A percentile compares a stretch with the other conserved stretches of the same genome.
Evolutionary conservation across 2,113 vertebrate species (phyloP).

Genomic region (Pteronura brasiliensis): DNA sequence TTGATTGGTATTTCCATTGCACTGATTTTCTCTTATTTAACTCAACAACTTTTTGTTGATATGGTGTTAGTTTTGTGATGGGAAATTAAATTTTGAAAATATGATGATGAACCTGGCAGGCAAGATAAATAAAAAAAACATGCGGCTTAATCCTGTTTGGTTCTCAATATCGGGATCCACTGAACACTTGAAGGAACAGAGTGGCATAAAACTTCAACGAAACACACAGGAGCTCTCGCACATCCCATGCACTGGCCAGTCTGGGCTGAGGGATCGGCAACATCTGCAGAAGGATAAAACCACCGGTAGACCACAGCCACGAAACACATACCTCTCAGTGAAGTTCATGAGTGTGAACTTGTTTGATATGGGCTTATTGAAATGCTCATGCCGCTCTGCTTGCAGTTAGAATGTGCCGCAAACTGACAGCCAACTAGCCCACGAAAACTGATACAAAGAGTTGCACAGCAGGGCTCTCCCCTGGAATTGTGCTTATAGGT

Average conservation of each 20-base stretch:
- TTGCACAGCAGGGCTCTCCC: no score
- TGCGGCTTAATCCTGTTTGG: neutral
- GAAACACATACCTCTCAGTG: neutral
- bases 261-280: neutral
- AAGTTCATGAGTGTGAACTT: neutral
- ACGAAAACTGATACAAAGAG: neutral
- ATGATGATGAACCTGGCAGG: neutral
- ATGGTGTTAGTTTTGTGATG: neutral
- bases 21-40: conserved; percentile 28
- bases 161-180: neutral
- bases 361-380: neutral
- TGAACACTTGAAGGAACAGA: neutral
- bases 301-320: no score
- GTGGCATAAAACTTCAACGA: neutral
- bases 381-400: neutral
- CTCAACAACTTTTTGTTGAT: neutral
- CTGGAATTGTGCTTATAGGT: neutral
- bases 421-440: neutral
- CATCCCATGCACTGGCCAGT: neutral
- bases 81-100: neutral
- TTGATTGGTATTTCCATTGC: neutral
- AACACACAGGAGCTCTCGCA: neutral
- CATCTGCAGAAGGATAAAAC: neutral
- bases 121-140: neutral
- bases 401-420: neutral